phyloP scores from a whole-genome alignment of 2,888 invertebrate species.

The Eupelmus urozonus region DNA sequence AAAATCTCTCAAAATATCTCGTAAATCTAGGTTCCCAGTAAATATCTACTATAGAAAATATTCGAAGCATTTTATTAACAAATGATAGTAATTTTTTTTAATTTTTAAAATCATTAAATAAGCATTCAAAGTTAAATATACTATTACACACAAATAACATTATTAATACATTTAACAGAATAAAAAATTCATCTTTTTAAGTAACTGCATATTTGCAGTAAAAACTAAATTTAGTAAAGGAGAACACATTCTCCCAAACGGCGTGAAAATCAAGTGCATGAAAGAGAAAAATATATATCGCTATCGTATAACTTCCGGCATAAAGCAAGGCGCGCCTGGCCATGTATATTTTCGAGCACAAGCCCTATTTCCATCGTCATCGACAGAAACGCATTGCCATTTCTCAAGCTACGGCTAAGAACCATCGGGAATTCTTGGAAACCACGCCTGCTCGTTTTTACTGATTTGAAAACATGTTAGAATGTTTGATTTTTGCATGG shows the following conservation, averaged over 20 bases:
- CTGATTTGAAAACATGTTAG: no score
- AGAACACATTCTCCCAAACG: background rate
- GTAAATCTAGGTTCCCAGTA: conserved; percentile 16
- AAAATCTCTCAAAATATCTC: conserved; percentile 27
- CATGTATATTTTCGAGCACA: conserved; percentile 31
- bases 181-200: no score
- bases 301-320: conserved; percentile 28
- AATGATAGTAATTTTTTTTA: background rate
- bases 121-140: no score
- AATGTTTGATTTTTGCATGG: no score
- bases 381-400: conserved; percentile 13
- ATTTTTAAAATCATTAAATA: background rate
- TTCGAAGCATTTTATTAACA: background rate
- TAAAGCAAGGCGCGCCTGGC: background rate
- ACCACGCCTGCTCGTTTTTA: no score
- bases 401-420: background rate
- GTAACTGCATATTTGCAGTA: no score
- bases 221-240: background rate
- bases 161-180: no score
- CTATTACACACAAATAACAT: no score
- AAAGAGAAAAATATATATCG: background rate
- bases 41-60: background rate
- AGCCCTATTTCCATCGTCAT: conserved; percentile 28
- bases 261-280: background rate
- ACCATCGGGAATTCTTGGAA: no score